These are phyloP conservation scores for Galaxias olidus DNA, from an alignment of 2,797 vertebrate genomes.

Conservation along the genomic window DNA sequence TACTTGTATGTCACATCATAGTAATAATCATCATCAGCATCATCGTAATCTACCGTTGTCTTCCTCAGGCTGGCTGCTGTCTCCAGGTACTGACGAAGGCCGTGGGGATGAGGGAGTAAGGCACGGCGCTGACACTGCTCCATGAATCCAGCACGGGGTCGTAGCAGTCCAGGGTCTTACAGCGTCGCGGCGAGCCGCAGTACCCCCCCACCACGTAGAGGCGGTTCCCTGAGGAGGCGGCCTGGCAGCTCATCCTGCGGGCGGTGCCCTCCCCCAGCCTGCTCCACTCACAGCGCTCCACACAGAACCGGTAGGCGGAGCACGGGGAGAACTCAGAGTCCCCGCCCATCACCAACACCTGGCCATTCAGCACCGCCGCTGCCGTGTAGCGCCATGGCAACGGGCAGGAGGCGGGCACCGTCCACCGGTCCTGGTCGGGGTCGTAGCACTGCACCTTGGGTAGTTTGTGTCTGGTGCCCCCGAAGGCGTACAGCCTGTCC, in stretches of 20 bases:
- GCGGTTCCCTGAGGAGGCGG: conserved; percentile 88
- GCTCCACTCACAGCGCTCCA: conserved; percentile 88
- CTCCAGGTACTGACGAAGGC: conserved; percentile 92
- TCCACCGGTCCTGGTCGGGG: conserved; percentile 87
- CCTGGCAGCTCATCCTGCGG: conserved; percentile 89
- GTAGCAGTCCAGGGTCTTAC: conserved; percentile 88
- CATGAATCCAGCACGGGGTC: conserved; percentile 84
- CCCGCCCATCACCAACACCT: conserved; percentile 90
- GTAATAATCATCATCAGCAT: no score
- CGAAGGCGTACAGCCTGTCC: conserved; percentile 86
- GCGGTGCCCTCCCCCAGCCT: conserved; percentile 89
- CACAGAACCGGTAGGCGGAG: conserved; percentile 88
- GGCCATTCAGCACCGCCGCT: conserved; percentile 87
- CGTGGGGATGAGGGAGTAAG: conserved; percentile 86
- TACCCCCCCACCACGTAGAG: conserved; percentile 88
- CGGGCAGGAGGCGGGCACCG: conserved; percentile 85
- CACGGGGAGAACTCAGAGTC: conserved; percentile 88
- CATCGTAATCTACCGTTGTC: no score
- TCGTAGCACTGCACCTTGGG: conserved; percentile 90
- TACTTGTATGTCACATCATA: no score
- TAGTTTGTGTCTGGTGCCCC: conserved; percentile 87
- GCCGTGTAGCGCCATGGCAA: conserved; percentile 91
- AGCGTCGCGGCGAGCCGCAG: conserved; percentile 84
- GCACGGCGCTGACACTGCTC: conserved; percentile 89
- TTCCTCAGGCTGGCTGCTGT: conserved; percentile 80